A percentile compares a stretch with the other conserved stretches of the same genome.
Conservation (phyloP, 1,140 invertebrate species). For the Aplysia californica region DNA sequence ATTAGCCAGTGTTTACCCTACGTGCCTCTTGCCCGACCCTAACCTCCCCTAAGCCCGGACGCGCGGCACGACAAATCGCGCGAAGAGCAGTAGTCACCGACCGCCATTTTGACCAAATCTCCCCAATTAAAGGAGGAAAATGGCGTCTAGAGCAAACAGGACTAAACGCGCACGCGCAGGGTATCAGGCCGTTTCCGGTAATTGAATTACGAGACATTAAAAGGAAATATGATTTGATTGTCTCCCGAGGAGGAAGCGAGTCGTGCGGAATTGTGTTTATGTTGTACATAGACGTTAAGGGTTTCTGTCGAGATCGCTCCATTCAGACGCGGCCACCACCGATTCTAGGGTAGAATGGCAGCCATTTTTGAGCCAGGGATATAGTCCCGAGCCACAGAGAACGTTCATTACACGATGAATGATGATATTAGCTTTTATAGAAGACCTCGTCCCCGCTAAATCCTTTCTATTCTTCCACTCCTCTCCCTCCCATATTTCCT, state of each 20-base stretch:
- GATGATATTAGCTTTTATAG: no score
- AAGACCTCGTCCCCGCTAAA: no score
- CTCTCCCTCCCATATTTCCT: no score
- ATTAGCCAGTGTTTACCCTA: conserved; percentile 1
- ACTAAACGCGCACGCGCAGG: conserved; percentile 15
- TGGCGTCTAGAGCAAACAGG: conserved; percentile 10
- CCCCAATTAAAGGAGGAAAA: conserved; percentile 20
- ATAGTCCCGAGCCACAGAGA: no score
- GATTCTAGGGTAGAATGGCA: no score
- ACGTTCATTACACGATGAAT: no score
- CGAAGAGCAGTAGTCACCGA: no score
- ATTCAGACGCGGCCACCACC: no score
- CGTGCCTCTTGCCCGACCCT: conserved; percentile 13
- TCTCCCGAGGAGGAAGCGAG: conserved; percentile 5
- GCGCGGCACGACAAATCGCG: not conserved
- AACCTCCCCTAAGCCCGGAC: conserved; percentile 1
- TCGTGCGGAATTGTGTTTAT: conserved; percentile 23
- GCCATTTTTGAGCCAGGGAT: no score
- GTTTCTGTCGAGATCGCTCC: no score
- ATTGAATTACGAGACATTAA: conserved; percentile 23
- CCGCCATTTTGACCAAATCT: conserved; percentile 9
- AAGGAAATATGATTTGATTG: conserved; percentile 25
- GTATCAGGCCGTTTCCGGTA: conserved; percentile 13
- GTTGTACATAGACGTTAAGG: no score
- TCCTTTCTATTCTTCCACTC: no score